Evolutionary conservation across 2,797 vertebrate species (phyloP), one percentile per base, ranked within the genome.

Genomic region (Fistularia commersonii): DNA sequence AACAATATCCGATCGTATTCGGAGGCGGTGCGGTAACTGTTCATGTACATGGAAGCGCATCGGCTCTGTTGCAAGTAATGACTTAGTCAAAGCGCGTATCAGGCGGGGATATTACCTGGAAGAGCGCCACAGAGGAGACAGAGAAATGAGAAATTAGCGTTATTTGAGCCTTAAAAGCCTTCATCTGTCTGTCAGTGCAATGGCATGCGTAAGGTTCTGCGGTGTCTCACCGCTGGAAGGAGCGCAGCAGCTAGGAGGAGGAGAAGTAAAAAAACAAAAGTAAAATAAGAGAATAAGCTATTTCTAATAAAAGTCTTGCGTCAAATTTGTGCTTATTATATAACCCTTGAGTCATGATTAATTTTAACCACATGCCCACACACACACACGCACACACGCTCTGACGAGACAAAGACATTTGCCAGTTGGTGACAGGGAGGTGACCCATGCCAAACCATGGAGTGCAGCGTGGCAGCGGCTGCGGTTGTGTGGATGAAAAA

Each of bases 361-460:
- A 52, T 66, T 58, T 61, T 71, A 54, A 62, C 51, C 48, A 12
- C 36, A 59, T 23, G 57, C 56, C 65, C 74, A 76, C 77, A 82
- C 69, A 74, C 58, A 54, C 74, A 77, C 80, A 83, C 72, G 72
- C 63, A 54, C 47, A 14, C 8, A 38, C 72, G 74, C 61, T 48
- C 53, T 1, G 41, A 50, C 35, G 3, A 60, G 63, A 82, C 69
- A 83, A 74, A 84, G 82, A 79, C 45, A 11, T 77, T 76, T 66
- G 65, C 81, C 77, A 77, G 67, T 54, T 57, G 38, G 52, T 76
- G 77, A 84, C 81, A 74, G 80, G 57, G n/a, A 76, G 77, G 69
- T 77, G 54, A 56, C 67, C 65, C 75, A 72, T 68, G 64, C 74
- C 71, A 55, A 72, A 86, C 62, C 72, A 76, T 43, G 54, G 72